These are phyloP conservation scores for Variabilichromis moorii DNA, from an alignment of 2,113 vertebrate genomes.

Conservation along the genomic window DNA sequence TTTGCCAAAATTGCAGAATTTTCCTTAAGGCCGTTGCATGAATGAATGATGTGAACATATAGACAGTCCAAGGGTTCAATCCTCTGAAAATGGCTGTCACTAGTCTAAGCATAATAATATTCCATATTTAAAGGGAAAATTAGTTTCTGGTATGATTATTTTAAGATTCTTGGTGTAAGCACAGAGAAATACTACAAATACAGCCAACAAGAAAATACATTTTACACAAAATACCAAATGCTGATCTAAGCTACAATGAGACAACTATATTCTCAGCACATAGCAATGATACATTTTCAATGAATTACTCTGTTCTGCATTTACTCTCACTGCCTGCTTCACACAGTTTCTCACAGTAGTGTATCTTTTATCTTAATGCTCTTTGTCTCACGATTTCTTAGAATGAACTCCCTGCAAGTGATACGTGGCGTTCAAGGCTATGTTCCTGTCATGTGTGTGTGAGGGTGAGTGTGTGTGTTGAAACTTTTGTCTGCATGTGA, in stretches of 20 bases:
- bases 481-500: slow-evolving; percentile 23
- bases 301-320: neutral
- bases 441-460: neutral
- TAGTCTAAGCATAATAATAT: neutral
- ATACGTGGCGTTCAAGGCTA: slow-evolving; percentile 24
- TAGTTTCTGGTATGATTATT: neutral
- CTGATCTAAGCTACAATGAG: neutral
- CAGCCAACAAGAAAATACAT: neutral
- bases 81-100: neutral
- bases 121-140: neutral
- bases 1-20: neutral
- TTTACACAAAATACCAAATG: neutral
- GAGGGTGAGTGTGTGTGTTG: neutral
- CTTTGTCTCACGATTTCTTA: slow-evolving; percentile 12
- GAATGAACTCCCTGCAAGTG: neutral
- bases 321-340: neutral
- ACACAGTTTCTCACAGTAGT: neutral
- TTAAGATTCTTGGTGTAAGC: neutral
- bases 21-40: neutral
- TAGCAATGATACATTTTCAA: neutral
- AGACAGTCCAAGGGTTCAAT: neutral
- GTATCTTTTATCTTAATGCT: slow-evolving; percentile 1
- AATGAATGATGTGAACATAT: neutral
- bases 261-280: neutral
- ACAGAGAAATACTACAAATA: neutral